Percentiles rank a stretch among this genome's conserved stretches.
Evolutionary conservation across 2,888 invertebrate species (phyloP).

Genomic region (Dasypogon diadema): DNA sequence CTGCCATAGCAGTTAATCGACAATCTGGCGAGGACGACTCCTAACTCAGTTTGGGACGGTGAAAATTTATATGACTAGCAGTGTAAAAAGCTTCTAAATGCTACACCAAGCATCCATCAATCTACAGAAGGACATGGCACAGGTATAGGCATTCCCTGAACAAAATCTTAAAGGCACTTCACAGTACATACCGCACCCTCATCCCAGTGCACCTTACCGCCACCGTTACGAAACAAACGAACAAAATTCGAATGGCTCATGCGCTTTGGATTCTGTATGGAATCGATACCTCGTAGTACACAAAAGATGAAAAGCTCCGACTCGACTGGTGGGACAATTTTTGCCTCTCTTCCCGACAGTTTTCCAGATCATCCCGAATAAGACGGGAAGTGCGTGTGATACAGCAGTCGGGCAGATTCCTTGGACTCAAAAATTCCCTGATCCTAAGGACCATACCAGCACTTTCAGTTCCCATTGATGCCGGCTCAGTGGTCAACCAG

Average conservation of each 20-base stretch:
- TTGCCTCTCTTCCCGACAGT: slow-evolving; percentile 20
- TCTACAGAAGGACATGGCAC: background rate
- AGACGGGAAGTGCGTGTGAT: slow-evolving; percentile 41
- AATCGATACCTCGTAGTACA: slow-evolving; percentile 49
- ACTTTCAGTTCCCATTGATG: background rate
- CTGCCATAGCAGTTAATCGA: background rate
- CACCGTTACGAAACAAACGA: slow-evolving; percentile 31
- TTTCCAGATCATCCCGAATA: slow-evolving; percentile 42
- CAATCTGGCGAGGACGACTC: no score
- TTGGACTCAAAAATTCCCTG: slow-evolving; percentile 3
- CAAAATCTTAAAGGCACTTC: slow-evolving; percentile 30
- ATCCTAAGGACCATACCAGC: slow-evolving; percentile 17
- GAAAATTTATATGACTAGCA: slow-evolving; percentile 24
- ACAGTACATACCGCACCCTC: slow-evolving; percentile 5
- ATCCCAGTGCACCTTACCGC: background rate
- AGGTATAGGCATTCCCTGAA: background rate
- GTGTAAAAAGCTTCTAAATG: slow-evolving; percentile 36
- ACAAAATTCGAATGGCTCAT: slow-evolving; percentile 25
- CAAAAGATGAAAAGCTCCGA: slow-evolving; percentile 42
- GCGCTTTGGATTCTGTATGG: slow-evolving; percentile 47
- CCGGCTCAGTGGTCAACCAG: slow-evolving; percentile 5
- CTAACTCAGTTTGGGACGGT: no score
- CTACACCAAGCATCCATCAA: slow-evolving; percentile 1
- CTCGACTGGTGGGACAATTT: slow-evolving; percentile 17
- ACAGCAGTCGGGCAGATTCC: background rate